Conservation (phyloP, 2,888 invertebrate genomes). For the Diplazon laetatorius region DNA sequence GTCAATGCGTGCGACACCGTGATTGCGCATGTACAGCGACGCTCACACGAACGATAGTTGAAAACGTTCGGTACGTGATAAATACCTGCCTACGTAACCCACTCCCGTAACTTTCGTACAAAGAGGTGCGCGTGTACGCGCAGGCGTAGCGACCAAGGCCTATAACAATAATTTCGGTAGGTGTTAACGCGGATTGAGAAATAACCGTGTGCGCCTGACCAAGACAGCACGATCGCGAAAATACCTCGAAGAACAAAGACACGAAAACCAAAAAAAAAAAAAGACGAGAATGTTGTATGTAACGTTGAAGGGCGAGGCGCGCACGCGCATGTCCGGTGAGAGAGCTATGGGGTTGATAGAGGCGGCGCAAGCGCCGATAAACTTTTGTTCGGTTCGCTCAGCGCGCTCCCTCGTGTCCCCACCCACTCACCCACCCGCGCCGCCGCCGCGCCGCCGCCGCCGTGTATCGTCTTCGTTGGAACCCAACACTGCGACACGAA, state of each 20-base stretch:
- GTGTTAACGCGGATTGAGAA: conserved; percentile 78
- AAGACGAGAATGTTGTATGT: too few relatives aligned
- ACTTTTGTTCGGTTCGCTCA: conserved; percentile 69
- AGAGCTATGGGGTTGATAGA: conserved; percentile 60
- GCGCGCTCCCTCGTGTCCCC: conserved; percentile 62
- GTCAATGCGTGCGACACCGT: too few relatives aligned
- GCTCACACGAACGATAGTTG: conserved; percentile 44
- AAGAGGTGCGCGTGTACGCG: conserved; percentile 67
- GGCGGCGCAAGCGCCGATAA: conserved; percentile 77
- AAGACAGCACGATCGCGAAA: conserved; percentile 29
- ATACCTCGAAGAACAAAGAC: conserved; percentile 38
- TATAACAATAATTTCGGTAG: conserved; percentile 78
- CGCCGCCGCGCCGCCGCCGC: too few relatives aligned
- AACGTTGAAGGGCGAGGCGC: conserved; percentile 66
- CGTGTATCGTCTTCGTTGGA: too few relatives aligned
- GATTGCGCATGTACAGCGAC: conserved; percentile 12
- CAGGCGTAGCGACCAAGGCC: conserved; percentile 77
- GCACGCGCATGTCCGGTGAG: conserved; percentile 64
- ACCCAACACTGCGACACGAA: too few relatives aligned
- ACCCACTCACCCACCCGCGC: too few relatives aligned
- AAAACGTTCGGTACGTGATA: conserved; percentile 61
- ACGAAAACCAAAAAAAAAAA: conserved; percentile 48
- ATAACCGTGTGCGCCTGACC: conserved; percentile 56
- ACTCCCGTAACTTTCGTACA: conserved; percentile 63
- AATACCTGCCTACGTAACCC: conserved; percentile 65